Percentiles rank a stretch among this genome's conserved stretches.
Conservation (phyloP, 1,140 invertebrate genomes). For the Pristionchus pacificus region DNA sequence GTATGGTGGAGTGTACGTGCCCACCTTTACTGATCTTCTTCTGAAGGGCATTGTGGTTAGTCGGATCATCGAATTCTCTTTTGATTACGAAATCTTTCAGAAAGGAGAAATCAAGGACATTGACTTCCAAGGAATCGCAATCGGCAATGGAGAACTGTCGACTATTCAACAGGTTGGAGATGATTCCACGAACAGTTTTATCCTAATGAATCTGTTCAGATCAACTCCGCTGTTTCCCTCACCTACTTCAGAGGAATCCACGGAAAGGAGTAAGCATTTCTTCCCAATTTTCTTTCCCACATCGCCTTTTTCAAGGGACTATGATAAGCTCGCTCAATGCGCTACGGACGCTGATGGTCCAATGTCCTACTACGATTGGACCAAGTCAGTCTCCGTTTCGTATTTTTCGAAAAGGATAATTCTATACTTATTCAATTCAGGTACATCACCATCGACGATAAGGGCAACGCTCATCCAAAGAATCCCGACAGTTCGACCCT, state of each 20-base stretch:
- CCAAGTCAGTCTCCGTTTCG: too few species aligned
- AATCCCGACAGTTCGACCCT: neutral
- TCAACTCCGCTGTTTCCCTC: constrained; percentile 28
- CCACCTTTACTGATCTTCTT: constrained; percentile 61
- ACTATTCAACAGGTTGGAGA: constrained; percentile 34
- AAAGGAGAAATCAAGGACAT: too few species aligned
- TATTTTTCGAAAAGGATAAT: too few species aligned
- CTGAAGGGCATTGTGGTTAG: constrained; percentile 37
- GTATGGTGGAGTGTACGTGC: constrained; percentile 60
- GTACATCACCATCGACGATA: neutral
- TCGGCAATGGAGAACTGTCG: constrained; percentile 47
- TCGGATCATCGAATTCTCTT: too few species aligned
- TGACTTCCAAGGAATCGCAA: constrained; percentile 45
- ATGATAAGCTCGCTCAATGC: neutral
- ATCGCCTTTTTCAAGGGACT: too few species aligned
- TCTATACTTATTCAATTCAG: too few species aligned
- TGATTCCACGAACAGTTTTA: too few species aligned
- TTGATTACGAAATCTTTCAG: constrained; percentile 45
- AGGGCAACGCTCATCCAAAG: neutral
- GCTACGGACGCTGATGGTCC: neutral
- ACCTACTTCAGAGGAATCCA: constrained; percentile 28
- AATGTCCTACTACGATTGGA: neutral
- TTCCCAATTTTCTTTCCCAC: too few species aligned
- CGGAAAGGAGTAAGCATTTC: constrained; percentile 18
- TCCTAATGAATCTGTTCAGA: too few species aligned